A percentile compares a stretch with the other conserved stretches of the same genome.
phyloP scores from a whole-genome alignment of 2,888 invertebrate genomes.

The Campoplex nolae region DNA sequence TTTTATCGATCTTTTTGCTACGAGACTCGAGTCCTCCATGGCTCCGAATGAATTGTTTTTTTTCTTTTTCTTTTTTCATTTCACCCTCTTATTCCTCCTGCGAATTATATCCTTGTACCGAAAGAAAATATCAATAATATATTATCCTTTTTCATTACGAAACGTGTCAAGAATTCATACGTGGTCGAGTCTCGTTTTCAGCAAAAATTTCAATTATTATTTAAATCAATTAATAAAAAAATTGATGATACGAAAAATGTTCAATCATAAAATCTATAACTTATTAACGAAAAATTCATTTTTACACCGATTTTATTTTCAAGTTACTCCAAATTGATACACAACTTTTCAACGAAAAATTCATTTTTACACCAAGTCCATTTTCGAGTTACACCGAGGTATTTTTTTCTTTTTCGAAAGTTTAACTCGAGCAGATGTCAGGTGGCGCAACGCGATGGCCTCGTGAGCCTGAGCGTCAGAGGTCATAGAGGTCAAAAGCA shows the following conservation, averaged over 20 bases:
- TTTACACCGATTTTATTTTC: not conserved
- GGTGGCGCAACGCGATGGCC: conserved; percentile 36
- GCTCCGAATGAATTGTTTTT: not conserved
- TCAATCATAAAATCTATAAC: not conserved
- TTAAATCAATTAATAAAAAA: not conserved
- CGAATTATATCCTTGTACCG: not conserved
- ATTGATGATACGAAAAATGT: not conserved
- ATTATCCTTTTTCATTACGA: not conserved
- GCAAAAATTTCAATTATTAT: not conserved
- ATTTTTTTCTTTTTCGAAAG: not conserved
- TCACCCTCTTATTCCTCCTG: no score
- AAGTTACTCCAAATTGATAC: not conserved
- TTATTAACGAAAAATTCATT: not conserved
- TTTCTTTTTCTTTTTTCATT: not conserved
- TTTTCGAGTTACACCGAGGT: not conserved
- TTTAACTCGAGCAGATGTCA: not conserved
- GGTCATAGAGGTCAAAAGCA: conserved; percentile 11
- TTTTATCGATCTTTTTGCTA: not conserved
- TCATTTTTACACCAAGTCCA: not conserved
- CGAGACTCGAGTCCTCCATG: not conserved
- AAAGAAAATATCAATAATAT: not conserved
- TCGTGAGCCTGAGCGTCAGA: conserved; percentile 1
- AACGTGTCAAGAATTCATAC: not conserved
- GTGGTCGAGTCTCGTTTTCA: not conserved
- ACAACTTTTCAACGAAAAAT: not conserved